Base-by-base conservation (phyloP, 2,113 vertebrate species). In the Odontesthes bonariensis region DNA sequence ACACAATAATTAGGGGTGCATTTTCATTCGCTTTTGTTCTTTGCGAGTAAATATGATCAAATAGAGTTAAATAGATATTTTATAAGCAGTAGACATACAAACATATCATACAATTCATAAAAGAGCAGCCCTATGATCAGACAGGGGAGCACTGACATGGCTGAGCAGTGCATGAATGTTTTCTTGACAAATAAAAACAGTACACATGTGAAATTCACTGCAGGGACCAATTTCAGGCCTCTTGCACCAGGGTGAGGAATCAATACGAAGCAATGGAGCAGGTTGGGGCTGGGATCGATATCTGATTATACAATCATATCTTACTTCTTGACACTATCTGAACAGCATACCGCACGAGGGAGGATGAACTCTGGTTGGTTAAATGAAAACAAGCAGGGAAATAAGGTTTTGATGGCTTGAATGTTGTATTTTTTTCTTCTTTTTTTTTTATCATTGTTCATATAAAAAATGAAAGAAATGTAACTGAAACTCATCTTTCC, bases 261-360 rank as follows among this genome's bases (percentile, higher is more conserved):
- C 88, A 89, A 92, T 91, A 88, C 16, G 35, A 77, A 78, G 84
- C 85, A 79, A 69, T 58, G 83, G 78, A 81, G 83, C 81, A 55
- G 84, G 73, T 62, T 65, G 76, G 47, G 35, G n/a, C 66, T 17
- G 13, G 14, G 83, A 89, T 91, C 91, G 71, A 92, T 92, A 84
- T 84, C 62, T 91, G 90, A 91, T 88, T 88, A 92, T 86, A 91
- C 88, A 88, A 91, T 92, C 88, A 92, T 93, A 90, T 91, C 86
- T 91, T 87, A 88, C 82, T 84, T 52, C 79, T 81, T 89, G 87
- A 92, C 88, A 88, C 75, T 72, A 77, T 77, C 66, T 87, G 74
- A 51, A 76, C 69, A 46, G 79, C 81, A 14, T 42, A n/a, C 20
- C 71, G 38, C 68, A 22, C 23, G 6, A 6, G 58, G 73, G 73